Base-by-base conservation (phyloP, 2,797 vertebrate genomes). In the Lacerta agilis region DNA sequence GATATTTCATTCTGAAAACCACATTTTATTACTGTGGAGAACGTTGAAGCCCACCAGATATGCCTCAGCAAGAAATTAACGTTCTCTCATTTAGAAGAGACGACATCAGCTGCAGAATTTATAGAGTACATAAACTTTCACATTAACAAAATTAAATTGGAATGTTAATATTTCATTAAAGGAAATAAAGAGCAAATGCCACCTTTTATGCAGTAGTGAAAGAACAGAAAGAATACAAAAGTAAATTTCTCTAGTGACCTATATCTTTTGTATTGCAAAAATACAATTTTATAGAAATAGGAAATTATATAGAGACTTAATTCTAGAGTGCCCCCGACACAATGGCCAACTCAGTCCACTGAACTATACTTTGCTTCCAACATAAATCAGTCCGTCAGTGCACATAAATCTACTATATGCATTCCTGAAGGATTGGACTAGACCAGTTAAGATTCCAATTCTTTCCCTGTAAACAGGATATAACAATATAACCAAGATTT, bases 131-230 rank as follows among this genome's bases (percentile, higher is more conserved):
- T 87, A 82, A 87, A 82, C 20, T 73, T 81, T 86, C 69, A 81
- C 86, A 81, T 87, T 87, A 81, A 81, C 67, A 43, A 87, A 87
- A 87, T 82, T 87, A 82, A 87, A 87, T 75, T 87, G 86, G 79
- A 87, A 87, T 73, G 86, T 82, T 87, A 87, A 75, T 87, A 87
- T 82, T 87, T 87, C 86, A 82, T 87, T 87, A 82, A 75, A 67
- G 41, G 78, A 88, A 85, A 88, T 80, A 79, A 85, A 85, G 66
- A 84, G 79, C 36, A 64, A 88, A 33, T 45, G 77, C 55, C 55
- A 85, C 36, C 78, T 72, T 85, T 64, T 29, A 82, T 36, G 27
- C 27, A 73, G 66, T 87, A 66, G 13, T 23, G 20, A 86, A 73
- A n/a, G 67, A 66, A 23, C 38, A 75, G 67, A 84, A 79, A 29